Base-by-base conservation (phyloP, 2,888 invertebrate genomes). In the Acanthopleura granulata region DNA sequence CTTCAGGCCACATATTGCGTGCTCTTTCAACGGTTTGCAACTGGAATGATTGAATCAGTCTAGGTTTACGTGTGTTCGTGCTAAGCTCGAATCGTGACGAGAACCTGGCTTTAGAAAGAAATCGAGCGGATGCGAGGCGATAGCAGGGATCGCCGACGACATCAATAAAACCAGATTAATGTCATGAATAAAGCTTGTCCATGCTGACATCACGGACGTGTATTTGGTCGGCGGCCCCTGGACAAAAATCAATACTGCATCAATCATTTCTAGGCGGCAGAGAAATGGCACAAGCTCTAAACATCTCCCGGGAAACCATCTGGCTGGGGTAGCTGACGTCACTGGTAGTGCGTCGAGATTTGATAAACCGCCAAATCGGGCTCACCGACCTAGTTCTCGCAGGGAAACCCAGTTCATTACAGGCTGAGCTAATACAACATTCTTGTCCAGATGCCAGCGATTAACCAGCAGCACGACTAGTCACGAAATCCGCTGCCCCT, bases 1-100 rank as follows among this genome's bases (percentile, higher is more conserved):
- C 25, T 27, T 3, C 29, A 25, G 22, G 29, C 15, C 27, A 66
- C 27, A 27, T 15, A 15, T 66, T 66, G 66, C 66, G 66, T 66
- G 66, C 66, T 66, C 25, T 66, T 66, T 27, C 22, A 6, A 9
- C 15, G 14, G 18, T 66, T 27, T 27, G 16, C 1, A 27, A 15
- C 25, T 18, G 27, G 66, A 18, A 3, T 66, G 66, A 66, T 66
- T 66, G 25, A 66, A 66, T 66, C 66, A 66, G 22, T 9, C 29
- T 66, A 66, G 29, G 57, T 66, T 66, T 66, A 66, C 66, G 66
- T 66, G 66, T 66, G 18, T 66, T 66, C 66, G 66, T 66, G 66
- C 66, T 27, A 66, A 66, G 66, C 66, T 25, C 27, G 66, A 66
- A 27, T 66, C 66, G 66, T 66, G 66, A 66, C 29, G 22, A 66